Percentiles rank a stretch among this genome's conserved stretches.
phyloP scores from a whole-genome alignment of 2,888 invertebrate species.

The Phymatocera aterrima region DNA sequence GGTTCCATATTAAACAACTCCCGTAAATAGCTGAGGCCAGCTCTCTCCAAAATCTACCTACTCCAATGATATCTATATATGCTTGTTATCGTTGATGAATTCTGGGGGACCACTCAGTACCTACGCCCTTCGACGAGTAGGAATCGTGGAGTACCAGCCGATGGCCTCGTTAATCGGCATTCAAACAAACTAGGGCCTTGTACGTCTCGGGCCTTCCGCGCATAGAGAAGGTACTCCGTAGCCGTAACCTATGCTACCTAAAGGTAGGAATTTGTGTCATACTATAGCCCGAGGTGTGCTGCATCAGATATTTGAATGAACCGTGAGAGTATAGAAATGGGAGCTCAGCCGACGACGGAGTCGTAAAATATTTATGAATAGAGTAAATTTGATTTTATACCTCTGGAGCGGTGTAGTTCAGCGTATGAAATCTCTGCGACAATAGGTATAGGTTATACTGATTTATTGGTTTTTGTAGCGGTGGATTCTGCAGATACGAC shows the following conservation, averaged over 20 bases:
- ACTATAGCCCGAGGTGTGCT: constrained; percentile 1
- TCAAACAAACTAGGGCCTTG: not conserved
- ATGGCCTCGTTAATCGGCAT: constrained; percentile 25
- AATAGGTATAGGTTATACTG: constrained; percentile 1
- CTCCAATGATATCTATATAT: not conserved
- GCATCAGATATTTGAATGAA: constrained; percentile 13
- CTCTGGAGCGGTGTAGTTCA: constrained; percentile 2
- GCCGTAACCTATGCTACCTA: not conserved
- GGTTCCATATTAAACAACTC: too few species aligned
- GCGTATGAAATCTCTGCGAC: not conserved
- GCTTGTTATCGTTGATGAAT: not conserved
- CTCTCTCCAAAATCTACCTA: too few species aligned
- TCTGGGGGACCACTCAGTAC: too few species aligned
- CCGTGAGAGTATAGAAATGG: constrained; percentile 3
- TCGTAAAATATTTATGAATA: constrained; percentile 18
- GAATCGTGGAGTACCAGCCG: too few species aligned
- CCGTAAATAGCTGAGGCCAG: too few species aligned
- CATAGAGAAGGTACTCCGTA: not conserved
- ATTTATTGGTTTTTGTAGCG: not conserved
- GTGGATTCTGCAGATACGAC: too few species aligned
- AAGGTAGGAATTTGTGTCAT: not conserved
- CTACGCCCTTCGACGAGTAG: not conserved
- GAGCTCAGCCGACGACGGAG: not conserved
- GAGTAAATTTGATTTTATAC: constrained; percentile 24
- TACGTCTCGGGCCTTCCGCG: not conserved